These are phyloP conservation scores for Lerista edwardsae DNA, from an alignment of 2,797 vertebrate genomes.

Conservation along the genomic window DNA sequence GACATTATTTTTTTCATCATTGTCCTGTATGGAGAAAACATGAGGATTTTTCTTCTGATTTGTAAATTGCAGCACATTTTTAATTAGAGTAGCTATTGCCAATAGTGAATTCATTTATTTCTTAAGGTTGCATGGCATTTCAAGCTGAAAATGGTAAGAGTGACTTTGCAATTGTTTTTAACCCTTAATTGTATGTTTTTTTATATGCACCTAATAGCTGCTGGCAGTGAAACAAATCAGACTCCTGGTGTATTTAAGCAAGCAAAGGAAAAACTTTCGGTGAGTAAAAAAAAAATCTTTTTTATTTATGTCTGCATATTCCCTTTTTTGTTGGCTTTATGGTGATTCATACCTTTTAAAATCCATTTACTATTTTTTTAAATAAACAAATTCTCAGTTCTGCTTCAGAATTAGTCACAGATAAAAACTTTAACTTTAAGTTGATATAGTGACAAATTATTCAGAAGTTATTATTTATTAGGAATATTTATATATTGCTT, in stretches of 20 bases:
- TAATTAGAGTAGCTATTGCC: background rate
- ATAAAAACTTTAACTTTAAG: background rate
- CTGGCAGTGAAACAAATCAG: slow-evolving; percentile 84
- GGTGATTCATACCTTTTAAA: slow-evolving; percentile 42
- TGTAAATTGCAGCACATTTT: background rate
- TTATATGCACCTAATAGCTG: slow-evolving; percentile 73
- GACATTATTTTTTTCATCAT: background rate
- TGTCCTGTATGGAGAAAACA: background rate
- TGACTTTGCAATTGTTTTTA: slow-evolving; percentile 52
- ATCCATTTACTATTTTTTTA: slow-evolving; percentile 38
- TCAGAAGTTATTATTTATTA: background rate
- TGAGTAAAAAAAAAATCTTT: slow-evolving; percentile 78
- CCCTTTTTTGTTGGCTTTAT: slow-evolving; percentile 39
- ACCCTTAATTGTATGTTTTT: slow-evolving; percentile 55
- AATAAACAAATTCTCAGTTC: slow-evolving; percentile 1
- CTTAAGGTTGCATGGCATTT: slow-evolving; percentile 29
- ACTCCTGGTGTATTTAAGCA: slow-evolving; percentile 90
- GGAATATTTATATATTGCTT: too few relatives aligned
- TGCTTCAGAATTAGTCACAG: background rate
- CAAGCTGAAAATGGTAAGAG: slow-evolving; percentile 37
- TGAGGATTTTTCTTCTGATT: background rate
- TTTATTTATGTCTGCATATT: slow-evolving; percentile 43
- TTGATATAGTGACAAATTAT: background rate
- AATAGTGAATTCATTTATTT: background rate
- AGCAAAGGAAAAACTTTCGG: slow-evolving; percentile 90